These are phyloP conservation scores for Erpornis zantholeuca DNA, from an alignment of 2,113 vertebrate species.

Conservation along the genomic window DNA sequence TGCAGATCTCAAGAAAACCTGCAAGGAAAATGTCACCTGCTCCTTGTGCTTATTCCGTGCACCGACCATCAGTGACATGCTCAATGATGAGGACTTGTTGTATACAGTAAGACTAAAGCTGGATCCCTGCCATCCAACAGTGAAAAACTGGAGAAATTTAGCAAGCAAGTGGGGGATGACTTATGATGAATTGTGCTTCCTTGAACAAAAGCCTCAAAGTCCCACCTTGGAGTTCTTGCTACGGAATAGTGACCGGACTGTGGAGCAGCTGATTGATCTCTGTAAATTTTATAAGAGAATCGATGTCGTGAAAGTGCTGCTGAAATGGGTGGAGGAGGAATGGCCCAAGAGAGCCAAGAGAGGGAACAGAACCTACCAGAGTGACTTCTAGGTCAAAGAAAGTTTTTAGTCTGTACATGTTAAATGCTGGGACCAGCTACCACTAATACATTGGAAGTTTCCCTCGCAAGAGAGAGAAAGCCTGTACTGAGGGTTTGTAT, in stretches of 20 bases:
- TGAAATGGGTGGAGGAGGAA: conserved; percentile 92
- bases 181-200: conserved; percentile 92
- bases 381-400: conserved; percentile 57
- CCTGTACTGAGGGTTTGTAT: neutral
- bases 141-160: conserved; percentile 99
- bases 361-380: conserved; percentile 75
- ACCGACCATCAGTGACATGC: conserved; percentile 94
- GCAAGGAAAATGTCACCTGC: conserved; percentile 65
- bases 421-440: neutral
- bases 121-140: conserved; percentile 92
- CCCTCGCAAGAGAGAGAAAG: neutral
- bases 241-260: conserved; percentile 91
- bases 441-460: neutral
- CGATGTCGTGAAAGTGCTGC: conserved; percentile 89
- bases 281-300: conserved; percentile 92
- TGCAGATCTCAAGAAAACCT: conserved; percentile 62
- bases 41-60: conserved; percentile 73
- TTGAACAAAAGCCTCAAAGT: conserved; percentile 93
- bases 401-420: neutral
- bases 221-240: conserved; percentile 93
- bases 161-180: conserved; percentile 99
- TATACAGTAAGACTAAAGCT: conserved; percentile 91
- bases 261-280: conserved; percentile 90
- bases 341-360: conserved; percentile 90
- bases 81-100: conserved; percentile 94